Evolutionary conservation across 92 coral and sea anemone genomes (phyloP), one percentile per base, ranked within the genome.

Genomic region (Muricea muricata): DNA sequence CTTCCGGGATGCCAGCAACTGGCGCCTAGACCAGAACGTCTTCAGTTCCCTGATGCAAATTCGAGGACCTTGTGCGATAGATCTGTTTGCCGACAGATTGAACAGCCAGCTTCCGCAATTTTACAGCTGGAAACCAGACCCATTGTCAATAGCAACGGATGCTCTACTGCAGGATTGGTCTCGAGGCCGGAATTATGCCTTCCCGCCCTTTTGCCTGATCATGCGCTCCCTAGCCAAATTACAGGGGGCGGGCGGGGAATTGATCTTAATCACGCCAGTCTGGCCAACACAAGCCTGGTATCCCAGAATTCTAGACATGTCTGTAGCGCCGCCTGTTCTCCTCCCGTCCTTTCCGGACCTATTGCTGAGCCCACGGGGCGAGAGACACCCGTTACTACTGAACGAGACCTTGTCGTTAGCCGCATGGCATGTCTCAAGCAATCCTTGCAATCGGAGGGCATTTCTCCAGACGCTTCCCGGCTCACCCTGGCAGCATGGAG

Each of bases 71-170:
- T n/a, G n/a, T n/a, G n/a, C n/a, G n/a, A n/a, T n/a, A n/a, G n/a
- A n/a, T n/a, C n/a, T n/a, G n/a, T n/a, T n/a, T n/a, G n/a, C n/a
- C n/a, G n/a, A n/a, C n/a, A n/a, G n/a, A n/a, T n/a, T n/a, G n/a
- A n/a, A n/a, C n/a, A n/a, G n/a, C n/a, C n/a, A n/a, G n/a, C n/a
- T n/a, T n/a, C n/a, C n/a, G n/a, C n/a, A n/a, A n/a, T n/a, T n/a
- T n/a, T n/a, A n/a, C 50, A 75, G 82, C n/a, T 75, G 82, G 82
- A 75, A 50, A 28, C 65, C 82, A 25, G 82, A 75, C 81, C 81
- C n/a, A 58, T 1, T 23, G 20, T 10, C 24, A 23, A 10, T 32
- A 4, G 33, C 34, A 7, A 15, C 40, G n/a, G n/a, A n/a, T n/a
- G n/a, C n/a, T n/a, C n/a, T n/a, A n/a, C n/a, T n/a, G n/a, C n/a